Conservation (phyloP, 37 sponge, comb jelly and placozoan species). For the Beroe forskalii region DNA sequence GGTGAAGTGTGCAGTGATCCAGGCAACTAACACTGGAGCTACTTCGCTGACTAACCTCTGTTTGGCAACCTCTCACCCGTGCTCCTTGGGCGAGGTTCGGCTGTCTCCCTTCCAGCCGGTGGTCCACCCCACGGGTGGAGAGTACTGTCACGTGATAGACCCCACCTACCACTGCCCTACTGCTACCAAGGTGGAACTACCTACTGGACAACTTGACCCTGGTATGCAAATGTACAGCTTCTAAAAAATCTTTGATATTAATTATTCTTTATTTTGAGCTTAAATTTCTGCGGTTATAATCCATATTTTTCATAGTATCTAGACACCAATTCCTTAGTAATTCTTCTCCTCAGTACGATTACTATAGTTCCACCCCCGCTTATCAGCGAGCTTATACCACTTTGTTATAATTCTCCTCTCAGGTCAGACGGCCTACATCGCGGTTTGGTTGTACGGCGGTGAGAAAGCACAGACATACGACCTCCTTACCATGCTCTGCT, state of each 20-base stretch:
- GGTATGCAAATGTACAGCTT: too few relatives aligned
- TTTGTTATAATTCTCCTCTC: background rate
- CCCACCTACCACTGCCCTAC: background rate
- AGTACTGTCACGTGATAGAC: slow-evolving; percentile 63
- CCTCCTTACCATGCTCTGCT: slow-evolving; percentile 22
- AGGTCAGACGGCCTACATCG: slow-evolving; percentile 58
- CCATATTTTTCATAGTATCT: too few relatives aligned
- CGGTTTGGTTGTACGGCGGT: slow-evolving; percentile 52
- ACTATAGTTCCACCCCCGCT: too few relatives aligned
- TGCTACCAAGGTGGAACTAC: background rate
- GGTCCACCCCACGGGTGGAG: slow-evolving; percentile 36
- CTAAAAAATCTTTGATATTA: too few relatives aligned
- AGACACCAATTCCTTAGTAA: too few relatives aligned
- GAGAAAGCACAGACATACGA: slow-evolving; percentile 33
- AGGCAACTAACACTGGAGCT: slow-evolving; percentile 58
- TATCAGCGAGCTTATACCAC: too few relatives aligned
- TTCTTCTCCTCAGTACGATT: too few relatives aligned
- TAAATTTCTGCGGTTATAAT: too few relatives aligned
- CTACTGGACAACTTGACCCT: slow-evolving; percentile 16
- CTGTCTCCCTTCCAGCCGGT: slow-evolving; percentile 49
- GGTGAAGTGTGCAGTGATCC: slow-evolving; percentile 63
- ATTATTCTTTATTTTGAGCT: too few relatives aligned
- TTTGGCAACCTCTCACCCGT: slow-evolving; percentile 45
- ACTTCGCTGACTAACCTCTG: slow-evolving; percentile 52
- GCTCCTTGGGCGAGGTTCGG: slow-evolving; percentile 40